These are phyloP conservation scores for Brachypterus glaber DNA, from an alignment of 2,888 invertebrate genomes.

Conservation along the genomic window DNA sequence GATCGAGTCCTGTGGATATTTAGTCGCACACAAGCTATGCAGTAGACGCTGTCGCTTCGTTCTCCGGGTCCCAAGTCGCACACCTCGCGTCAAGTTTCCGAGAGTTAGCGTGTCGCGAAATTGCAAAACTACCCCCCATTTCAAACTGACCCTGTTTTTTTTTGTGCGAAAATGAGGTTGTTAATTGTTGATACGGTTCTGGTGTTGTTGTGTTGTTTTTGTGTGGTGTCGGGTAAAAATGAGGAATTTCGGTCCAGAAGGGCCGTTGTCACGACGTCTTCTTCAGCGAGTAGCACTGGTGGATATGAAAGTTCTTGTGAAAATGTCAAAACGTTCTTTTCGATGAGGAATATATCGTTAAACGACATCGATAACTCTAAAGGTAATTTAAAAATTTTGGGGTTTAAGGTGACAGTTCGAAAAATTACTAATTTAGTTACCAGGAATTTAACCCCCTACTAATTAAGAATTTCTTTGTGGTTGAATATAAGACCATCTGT, in stretches of 20 bases:
- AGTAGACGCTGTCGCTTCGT: neutral
- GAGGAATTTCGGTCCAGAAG: slow-evolving; percentile 21
- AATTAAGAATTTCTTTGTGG: too few species aligned
- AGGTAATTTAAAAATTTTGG: slow-evolving; percentile 16
- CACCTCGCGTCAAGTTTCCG: too few species aligned
- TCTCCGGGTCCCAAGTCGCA: neutral
- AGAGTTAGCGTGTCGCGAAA: neutral
- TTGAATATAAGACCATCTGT: too few species aligned
- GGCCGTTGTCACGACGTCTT: too few species aligned
- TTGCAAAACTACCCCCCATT: neutral
- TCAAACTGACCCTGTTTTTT: neutral
- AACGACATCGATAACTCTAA: slow-evolving; percentile 16
- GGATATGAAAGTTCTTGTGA: slow-evolving; percentile 21
- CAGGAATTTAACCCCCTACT: too few species aligned
- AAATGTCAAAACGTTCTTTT: slow-evolving; percentile 26
- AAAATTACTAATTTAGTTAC: too few species aligned
- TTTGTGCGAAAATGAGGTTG: too few species aligned
- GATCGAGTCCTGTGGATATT: too few species aligned
- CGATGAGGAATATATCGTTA: slow-evolving; percentile 25
- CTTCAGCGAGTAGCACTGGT: slow-evolving; percentile 10
- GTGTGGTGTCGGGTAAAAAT: slow-evolving; percentile 27
- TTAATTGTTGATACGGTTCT: slow-evolving; percentile 8
- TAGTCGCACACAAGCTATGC: neutral
- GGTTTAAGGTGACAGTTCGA: too few species aligned
- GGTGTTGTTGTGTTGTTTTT: slow-evolving; percentile 22